Evolutionary conservation across 2,888 invertebrate species (phyloP).

Genomic region (Vannuccia rotundouncinata): DNA sequence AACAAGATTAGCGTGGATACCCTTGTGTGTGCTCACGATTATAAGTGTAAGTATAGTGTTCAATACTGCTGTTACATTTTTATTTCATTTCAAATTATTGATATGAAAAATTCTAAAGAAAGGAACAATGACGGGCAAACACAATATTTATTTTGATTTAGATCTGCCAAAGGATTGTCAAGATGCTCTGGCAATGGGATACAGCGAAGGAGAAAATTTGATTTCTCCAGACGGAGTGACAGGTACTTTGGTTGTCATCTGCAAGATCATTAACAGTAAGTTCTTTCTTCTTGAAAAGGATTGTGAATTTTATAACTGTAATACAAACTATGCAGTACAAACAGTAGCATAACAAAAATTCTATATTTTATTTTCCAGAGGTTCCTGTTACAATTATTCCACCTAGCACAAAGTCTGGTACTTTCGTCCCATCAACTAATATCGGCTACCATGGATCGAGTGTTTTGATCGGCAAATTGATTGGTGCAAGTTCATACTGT

Average conservation of each 20-base stretch:
- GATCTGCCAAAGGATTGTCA: slow-evolving; percentile 31
- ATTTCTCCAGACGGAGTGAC: slow-evolving; percentile 20
- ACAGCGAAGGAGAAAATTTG: neutral
- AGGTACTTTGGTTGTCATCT: neutral
- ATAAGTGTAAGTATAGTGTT: neutral
- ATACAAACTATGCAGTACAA: no score
- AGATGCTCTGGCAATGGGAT: slow-evolving; percentile 12
- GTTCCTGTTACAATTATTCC: neutral
- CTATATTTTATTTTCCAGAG: no score
- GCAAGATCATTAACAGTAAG: neutral
- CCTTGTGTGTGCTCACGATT: slow-evolving; percentile 3
- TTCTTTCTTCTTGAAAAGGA: no score
- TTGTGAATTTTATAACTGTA: no score
- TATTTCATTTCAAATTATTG: no score
- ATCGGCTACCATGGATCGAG: neutral
- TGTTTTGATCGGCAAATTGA: neutral
- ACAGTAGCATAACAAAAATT: no score
- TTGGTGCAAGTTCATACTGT: neutral
- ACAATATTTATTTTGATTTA: no score
- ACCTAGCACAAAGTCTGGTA: neutral
- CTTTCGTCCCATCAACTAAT: neutral
- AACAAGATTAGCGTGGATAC: neutral
- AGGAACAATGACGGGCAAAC: no score
- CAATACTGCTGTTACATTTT: no score
- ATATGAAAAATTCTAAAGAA: no score